Base-by-base conservation (phyloP, 1,140 invertebrate genomes). In the Manduca sexta region DNA sequence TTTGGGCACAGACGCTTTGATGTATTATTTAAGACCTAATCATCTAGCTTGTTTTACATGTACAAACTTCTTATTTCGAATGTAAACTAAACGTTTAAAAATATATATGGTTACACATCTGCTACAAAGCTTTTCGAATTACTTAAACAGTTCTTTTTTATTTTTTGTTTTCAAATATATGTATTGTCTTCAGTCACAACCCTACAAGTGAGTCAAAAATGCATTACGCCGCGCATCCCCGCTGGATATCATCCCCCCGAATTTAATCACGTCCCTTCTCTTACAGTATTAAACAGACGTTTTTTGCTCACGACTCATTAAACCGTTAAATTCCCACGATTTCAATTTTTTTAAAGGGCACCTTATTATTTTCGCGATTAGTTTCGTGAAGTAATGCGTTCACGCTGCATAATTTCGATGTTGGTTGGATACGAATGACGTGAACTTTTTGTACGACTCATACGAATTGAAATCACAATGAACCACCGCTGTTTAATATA, bases 381-480 rank as follows among this genome's bases (percentile, higher is more conserved):
- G 59, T 68, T 74, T 74, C 64, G 62, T 69, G 52, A 69, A 64
- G 71, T 70, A 78, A 84, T 76, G 72, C 56, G 77, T 83, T 83
- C 79, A 84, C 81, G 77, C 81, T 75, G 79, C 72, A 84, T 83
- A 84, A 83, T 78, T 78, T 73, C 64, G 58, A 54, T 38, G 42
- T 67, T 60, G 54, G 66, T 68, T 56, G 63, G 29, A 47, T 49
- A 51, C 52, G 49, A 48, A 73, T 52, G 33, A 45, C 55, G 49
- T 62, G 60, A 51, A 55, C 65, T 78, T 73, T 70, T 65, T 67
- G 74, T 74, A 68, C 65, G 64, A 69, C n/a, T 2, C 12, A 4
- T 57, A 55, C 55, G 44, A 47, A 41, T 67, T 50, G 62, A 55
- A 60, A 74, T 62, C 67, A 59, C 41, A 37, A 26, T 54, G 62